Base-by-base conservation (phyloP, 2,888 invertebrate genomes). In the Plutella xylostella region DNA sequence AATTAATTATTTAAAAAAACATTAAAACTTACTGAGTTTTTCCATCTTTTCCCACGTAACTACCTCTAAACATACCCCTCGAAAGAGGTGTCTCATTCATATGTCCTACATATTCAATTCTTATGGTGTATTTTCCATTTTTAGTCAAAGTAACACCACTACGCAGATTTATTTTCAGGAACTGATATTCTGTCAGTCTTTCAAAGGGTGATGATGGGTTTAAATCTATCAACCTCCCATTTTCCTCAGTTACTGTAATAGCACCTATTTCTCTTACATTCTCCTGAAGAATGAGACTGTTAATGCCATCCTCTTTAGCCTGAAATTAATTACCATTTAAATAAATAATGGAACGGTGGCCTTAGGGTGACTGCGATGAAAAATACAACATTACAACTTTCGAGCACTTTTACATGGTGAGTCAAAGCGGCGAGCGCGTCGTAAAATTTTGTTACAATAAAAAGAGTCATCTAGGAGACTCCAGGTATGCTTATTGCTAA, bases 71-170 rank as follows among this genome's bases (percentile, higher is more conserved):
- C 2, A 83, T 68, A 4, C 82, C 82, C 62, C 82, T 60, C 0
- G 72, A 72, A 0, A 83, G 51, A 9, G 83, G 83, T 11, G 79
- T 77, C 49, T 78, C 80, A 50, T 83, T 82, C 6, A 82, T 82
- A 44, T 77, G 76, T 3, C 83, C 83, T 3, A 79, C 47, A 42
- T 82, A 83, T 0, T 28, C 41, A 2, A 83, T 60, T 4, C 51
- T 63, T 4, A 82, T 43, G 2, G 48, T 47, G 41, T 79, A 82
- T 4, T 53, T 52, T 35, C 55, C 48, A 3, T 57, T 65, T 18
- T 60, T 61, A 0, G 44, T 53, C 15, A 83, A 55, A 0, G 64
- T 65, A 0, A 52, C 45, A 12, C 72, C 73, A 15, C 57, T 55
- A 46, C 53, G 54, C 12, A 80, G 56, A 47, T 76, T 72, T n/a